These are phyloP conservation scores for Thecocarcelia acutangulata DNA, from an alignment of 2,888 invertebrate species.

Conservation along the genomic window DNA sequence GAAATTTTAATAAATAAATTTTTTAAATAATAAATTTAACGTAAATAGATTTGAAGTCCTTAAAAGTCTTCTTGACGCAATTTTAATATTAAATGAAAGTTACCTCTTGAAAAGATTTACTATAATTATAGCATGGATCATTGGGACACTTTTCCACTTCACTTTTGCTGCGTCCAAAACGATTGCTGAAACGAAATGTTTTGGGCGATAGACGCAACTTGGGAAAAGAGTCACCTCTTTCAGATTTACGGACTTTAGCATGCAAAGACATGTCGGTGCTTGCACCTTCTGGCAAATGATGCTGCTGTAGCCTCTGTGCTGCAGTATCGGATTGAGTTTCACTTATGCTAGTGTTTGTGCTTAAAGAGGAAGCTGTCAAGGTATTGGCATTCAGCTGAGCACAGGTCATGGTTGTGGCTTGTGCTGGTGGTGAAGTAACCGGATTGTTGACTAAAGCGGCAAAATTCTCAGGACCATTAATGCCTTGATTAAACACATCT, in stretches of 20 bases:
- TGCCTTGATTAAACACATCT: slow-evolving; percentile 75
- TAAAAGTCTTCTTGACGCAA: too few species aligned
- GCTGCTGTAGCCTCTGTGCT: neutral
- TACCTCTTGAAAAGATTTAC: slow-evolving; percentile 81
- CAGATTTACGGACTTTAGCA: slow-evolving; percentile 76
- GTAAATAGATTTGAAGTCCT: too few species aligned
- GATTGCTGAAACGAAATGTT: slow-evolving; percentile 80
- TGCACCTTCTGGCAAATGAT: slow-evolving; percentile 36
- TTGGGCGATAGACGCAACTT: slow-evolving; percentile 80
- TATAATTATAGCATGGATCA: slow-evolving; percentile 79
- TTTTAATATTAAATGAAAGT: neutral
- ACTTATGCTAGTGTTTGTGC: slow-evolving; percentile 36
- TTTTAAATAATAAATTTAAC: too few species aligned
- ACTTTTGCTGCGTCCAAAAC: slow-evolving; percentile 81
- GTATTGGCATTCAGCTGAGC: slow-evolving; percentile 9
- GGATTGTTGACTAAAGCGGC: slow-evolving; percentile 76
- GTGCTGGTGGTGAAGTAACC: slow-evolving; percentile 72
- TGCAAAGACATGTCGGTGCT: slow-evolving; percentile 14
- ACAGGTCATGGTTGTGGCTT: slow-evolving; percentile 66
- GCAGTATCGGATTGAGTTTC: slow-evolving; percentile 7
- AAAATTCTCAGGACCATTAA: slow-evolving; percentile 76
- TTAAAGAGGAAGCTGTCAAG: slow-evolving; percentile 10
- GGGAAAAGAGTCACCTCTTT: slow-evolving; percentile 79
- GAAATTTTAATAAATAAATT: too few species aligned
- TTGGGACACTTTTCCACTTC: slow-evolving; percentile 79